Conservation (phyloP, 2,797 vertebrate species). For the Phoxinus dragarum region DNA sequence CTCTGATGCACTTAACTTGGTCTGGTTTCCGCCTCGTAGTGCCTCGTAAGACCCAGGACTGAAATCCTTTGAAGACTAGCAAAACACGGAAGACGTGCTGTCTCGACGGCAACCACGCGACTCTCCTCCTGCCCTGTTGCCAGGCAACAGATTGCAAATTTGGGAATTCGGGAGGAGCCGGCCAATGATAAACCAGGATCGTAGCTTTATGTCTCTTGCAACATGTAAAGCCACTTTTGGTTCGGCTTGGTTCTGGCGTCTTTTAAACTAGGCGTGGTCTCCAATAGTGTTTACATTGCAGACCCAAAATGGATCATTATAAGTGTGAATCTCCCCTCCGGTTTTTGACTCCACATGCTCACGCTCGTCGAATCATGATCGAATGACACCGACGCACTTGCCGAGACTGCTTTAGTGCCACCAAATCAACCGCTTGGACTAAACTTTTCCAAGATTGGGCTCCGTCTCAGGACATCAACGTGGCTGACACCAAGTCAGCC, state of each 20-base stretch:
- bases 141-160: constrained; percentile 73
- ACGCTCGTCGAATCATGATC: neutral
- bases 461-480: constrained; percentile 38
- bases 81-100: constrained; percentile 47
- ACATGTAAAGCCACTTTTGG: constrained; percentile 9
- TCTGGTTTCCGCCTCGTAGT: neutral
- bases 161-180: constrained; percentile 64
- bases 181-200: constrained; percentile 64
- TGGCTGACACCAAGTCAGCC: constrained; percentile 54
- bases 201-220: constrained; percentile 8
- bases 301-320: constrained; percentile 52
- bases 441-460: constrained; percentile 9
- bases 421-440: neutral
- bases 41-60: neutral
- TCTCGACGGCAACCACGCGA: constrained; percentile 67
- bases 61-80: constrained; percentile 3
- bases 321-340: neutral
- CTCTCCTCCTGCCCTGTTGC: constrained; percentile 72
- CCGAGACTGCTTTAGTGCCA: neutral
- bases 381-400: constrained; percentile 15
- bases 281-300: constrained; percentile 27
- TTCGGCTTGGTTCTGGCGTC: neutral
- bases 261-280: constrained; percentile 42
- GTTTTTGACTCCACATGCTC: neutral
- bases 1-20: neutral